Percentiles rank a stretch among this genome's conserved stretches.
Conservation (phyloP, 2,113 vertebrate genomes). For the Motacilla tschutschensis region DNA sequence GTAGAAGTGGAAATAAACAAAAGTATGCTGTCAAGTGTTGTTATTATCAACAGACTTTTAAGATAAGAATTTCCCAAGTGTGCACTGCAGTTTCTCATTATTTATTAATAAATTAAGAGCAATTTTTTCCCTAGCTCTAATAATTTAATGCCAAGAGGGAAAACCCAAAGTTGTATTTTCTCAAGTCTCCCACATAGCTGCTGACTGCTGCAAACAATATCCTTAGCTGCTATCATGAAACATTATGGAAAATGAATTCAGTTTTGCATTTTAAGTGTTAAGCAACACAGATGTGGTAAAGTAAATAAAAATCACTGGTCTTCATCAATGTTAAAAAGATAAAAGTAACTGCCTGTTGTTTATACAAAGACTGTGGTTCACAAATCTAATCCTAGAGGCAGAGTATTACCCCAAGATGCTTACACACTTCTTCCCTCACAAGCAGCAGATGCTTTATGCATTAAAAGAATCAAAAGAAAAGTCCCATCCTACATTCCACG, state of each 20-base stretch:
- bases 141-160: neutral
- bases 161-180: neutral
- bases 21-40: neutral
- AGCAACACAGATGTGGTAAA: neutral
- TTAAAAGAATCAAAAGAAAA: neutral
- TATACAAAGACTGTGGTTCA: neutral
- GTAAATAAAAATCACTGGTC: conserved; percentile 29
- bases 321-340: neutral
- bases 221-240: neutral
- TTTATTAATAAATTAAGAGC: neutral
- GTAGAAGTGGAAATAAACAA: neutral
- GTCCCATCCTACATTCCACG: neutral
- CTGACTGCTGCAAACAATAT: neutral
- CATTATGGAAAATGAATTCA: neutral
- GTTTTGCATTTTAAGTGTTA: neutral
- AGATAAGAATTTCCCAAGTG: neutral
- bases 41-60: neutral
- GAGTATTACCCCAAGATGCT: neutral
- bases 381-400: conserved; percentile 1
- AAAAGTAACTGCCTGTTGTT: conserved; percentile 5
- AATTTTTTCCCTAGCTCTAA: neutral
- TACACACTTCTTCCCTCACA: neutral
- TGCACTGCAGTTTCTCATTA: neutral
- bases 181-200: neutral
- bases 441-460: neutral